These are phyloP conservation scores for Luidia sarsii DNA, from an alignment of 53 echinoderm and acorn worm species.

Conservation along the genomic window DNA sequence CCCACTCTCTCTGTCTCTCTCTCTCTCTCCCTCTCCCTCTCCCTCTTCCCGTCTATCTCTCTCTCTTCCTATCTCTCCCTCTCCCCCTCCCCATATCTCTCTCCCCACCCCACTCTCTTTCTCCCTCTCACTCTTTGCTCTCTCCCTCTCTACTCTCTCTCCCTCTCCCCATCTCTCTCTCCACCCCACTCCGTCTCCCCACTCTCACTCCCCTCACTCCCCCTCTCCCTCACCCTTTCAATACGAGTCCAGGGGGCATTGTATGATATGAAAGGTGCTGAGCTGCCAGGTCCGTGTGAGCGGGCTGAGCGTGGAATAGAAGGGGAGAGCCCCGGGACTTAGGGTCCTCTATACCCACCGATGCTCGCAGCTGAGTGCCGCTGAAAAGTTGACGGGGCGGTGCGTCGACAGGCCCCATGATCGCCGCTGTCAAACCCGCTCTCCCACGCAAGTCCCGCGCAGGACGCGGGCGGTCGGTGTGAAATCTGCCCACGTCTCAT, in stretches of 20 bases:
- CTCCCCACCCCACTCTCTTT: too few species aligned
- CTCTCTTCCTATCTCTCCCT: too few species aligned
- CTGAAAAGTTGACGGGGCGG: constrained; percentile 37
- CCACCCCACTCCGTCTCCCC: neutral
- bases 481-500: too few species aligned
- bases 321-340: too few species aligned
- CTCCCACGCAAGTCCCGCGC: too few species aligned
- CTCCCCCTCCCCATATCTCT: neutral
- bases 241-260: neutral
- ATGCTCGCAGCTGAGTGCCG: constrained; percentile 25
- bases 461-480: too few species aligned
- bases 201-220: neutral
- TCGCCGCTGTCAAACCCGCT: too few species aligned
- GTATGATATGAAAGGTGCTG: too few species aligned
- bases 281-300: too few species aligned
- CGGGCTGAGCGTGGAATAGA: constrained; percentile 8
- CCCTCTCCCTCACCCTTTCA: too few species aligned
- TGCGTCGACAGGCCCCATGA: too few species aligned
- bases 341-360: neutral
- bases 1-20: neutral
- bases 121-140: constrained; percentile 30
- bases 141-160: neutral
- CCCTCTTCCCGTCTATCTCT: neutral
- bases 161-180: neutral
- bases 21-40: neutral